phyloP scores from a whole-genome alignment of 2,113 vertebrate species.

The Eulemur macaco region DNA sequence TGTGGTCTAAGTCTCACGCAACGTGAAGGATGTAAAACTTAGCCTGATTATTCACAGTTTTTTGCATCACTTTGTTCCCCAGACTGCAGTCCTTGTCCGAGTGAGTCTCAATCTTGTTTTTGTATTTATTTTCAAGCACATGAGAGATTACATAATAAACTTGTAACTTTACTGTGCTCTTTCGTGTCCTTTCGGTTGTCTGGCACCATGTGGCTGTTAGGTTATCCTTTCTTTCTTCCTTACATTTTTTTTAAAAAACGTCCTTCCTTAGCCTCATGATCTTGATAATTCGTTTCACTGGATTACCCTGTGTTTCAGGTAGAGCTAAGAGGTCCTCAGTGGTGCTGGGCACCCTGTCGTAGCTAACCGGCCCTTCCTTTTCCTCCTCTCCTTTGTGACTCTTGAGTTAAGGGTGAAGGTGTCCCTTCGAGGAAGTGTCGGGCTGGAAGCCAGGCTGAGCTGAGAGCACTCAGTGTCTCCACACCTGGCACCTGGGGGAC shows the following conservation, averaged over 20 bases:
- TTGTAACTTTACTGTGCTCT: not conserved
- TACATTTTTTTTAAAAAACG: not conserved
- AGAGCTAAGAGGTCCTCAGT: not conserved
- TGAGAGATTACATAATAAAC: not conserved
- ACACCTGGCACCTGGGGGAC: fast-evolving
- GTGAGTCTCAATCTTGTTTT: not conserved
- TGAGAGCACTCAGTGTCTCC: too few species aligned
- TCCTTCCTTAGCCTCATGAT: not conserved
- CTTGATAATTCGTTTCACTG: not conserved
- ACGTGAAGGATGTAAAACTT: not conserved
- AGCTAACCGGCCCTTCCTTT: not conserved
- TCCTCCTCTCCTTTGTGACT: not conserved
- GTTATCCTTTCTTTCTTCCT: not conserved
- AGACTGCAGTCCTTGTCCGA: not conserved
- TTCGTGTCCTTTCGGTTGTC: not conserved
- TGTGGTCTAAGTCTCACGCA: not conserved
- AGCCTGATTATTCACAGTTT: not conserved
- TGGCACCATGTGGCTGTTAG: not conserved
- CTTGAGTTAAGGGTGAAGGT: not conserved
- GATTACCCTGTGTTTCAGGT: not conserved
- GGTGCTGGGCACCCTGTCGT: not conserved
- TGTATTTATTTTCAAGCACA: not conserved
- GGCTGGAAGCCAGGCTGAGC: not conserved
- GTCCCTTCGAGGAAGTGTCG: not conserved
- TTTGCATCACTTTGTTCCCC: not conserved